Evolutionary conservation across 1,140 invertebrate genomes (phyloP), one percentile per base, ranked within the genome.

Genomic region (Procambarus virginalis): DNA sequence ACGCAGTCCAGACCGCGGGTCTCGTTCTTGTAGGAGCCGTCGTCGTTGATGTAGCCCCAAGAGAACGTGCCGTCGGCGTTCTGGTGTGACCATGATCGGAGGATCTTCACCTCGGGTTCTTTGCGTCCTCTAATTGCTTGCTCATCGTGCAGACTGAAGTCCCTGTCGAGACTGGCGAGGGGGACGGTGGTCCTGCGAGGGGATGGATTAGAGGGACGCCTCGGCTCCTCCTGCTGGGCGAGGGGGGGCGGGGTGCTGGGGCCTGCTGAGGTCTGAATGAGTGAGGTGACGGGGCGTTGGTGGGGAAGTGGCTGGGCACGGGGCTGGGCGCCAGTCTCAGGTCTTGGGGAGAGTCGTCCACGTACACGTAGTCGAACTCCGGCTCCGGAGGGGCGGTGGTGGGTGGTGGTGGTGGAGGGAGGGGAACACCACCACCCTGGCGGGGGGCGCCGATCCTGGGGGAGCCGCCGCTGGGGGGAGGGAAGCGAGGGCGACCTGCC

Each of bases 21-120:
- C 93, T 98, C 97, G 93, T 97, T 97, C 93, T 98, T 98, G 95
- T 97, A 97, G 46, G 96, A 97, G 34, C 97, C 97, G 93, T 97
- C 97, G 10, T 97, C 97, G 5, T 97, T 97, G 93, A 97, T 96
- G 93, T 98, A 98, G 45, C 97, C 97, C 93, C 97, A 97, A 20
- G 97, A 97, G 94, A 97, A 97, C 64, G 96, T 97, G 51, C 97
- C 97, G 93, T 97, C 93, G 12, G 91, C 89, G 78, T 93, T 92
- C n/a, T 85, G 77, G 83, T 92, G 91, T 17, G 91, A 92, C 92
- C 92, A 92, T 2, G 92, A 92, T 60, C 80, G 84, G 2, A 92
- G 81, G 82, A 92, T 92, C 81, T 91, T 86, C 0, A 90, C 84
- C 17, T 86, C 92, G 2, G 92, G 92, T 51, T 91, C 91, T 75